A percentile compares a stretch with the other conserved stretches of the same genome.
Evolutionary conservation across 2,797 vertebrate genomes (phyloP).

Genomic region (Pyrocephalus nanus): DNA sequence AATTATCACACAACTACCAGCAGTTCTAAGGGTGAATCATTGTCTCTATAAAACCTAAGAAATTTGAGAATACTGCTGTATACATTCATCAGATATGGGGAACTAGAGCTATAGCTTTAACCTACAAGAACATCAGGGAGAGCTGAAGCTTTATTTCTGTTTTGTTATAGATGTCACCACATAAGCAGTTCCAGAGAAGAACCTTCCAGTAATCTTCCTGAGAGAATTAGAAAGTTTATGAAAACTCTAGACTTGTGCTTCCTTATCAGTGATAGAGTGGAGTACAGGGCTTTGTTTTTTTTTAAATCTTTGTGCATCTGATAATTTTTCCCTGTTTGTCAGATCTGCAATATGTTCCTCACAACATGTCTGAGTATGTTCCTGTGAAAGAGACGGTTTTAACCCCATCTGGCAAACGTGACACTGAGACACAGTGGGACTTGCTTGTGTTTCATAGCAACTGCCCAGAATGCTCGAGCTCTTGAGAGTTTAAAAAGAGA

Average conservation of each 20-base stretch:
- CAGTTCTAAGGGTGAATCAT: conserved; percentile 25
- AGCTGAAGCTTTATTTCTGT: not conserved
- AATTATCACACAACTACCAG: conserved; percentile 25
- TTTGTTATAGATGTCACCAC: not conserved
- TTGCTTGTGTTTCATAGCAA: not conserved
- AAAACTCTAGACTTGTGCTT: not conserved
- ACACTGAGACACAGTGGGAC: not conserved
- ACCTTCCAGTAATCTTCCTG: not conserved
- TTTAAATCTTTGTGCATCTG: not conserved
- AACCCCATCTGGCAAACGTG: not conserved
- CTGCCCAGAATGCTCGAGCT: not conserved
- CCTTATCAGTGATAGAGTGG: not conserved
- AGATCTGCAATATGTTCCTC: not conserved
- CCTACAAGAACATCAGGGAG: not conserved
- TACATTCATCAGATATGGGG: conserved; percentile 6
- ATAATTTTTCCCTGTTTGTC: not conserved
- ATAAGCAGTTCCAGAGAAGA: not conserved
- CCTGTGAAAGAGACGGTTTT: not conserved
- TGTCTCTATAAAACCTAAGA: not conserved
- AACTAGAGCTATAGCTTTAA: conserved; percentile 4
- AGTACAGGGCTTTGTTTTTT: not conserved
- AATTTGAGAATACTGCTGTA: not conserved
- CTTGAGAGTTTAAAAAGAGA: not conserved
- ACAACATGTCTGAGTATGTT: not conserved
- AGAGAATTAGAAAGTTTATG: conserved; percentile 6